phyloP scores from a whole-genome alignment of 2,888 invertebrate species.

The Agelastica alni region DNA sequence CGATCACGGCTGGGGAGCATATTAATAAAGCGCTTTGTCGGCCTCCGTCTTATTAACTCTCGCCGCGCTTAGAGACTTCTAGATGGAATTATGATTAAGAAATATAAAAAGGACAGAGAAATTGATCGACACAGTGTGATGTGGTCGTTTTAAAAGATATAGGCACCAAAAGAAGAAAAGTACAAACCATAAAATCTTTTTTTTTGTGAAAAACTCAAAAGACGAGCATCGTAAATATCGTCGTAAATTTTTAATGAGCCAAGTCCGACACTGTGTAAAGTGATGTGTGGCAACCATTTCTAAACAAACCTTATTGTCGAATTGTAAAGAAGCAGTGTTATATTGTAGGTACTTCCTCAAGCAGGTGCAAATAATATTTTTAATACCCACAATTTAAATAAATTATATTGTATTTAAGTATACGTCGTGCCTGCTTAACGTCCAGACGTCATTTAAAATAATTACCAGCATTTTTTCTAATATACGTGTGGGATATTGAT shows the following conservation, averaged over 20 bases:
- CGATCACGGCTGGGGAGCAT: too few relatives aligned
- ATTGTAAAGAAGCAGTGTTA: background rate
- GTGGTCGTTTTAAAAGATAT: too few relatives aligned
- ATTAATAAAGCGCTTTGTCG: too few relatives aligned
- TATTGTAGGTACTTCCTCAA: background rate
- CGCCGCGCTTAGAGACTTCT: too few relatives aligned
- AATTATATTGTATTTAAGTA: background rate
- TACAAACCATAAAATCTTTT: background rate
- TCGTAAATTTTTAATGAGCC: too few relatives aligned
- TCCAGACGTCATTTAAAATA: background rate
- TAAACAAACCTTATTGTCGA: background rate
- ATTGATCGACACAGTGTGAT: too few relatives aligned
- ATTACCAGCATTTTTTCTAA: background rate
- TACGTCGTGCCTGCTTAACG: background rate
- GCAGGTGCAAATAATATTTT: slow-evolving; percentile 7
- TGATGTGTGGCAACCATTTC: background rate
- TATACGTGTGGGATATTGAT: background rate
- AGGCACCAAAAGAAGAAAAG: background rate
- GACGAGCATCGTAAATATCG: too few relatives aligned
- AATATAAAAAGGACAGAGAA: too few relatives aligned
- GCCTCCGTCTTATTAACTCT: too few relatives aligned
- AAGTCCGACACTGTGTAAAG: background rate
- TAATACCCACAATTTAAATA: background rate
- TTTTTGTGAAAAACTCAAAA: too few relatives aligned
- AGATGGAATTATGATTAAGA: too few relatives aligned